phyloP scores from a whole-genome alignment of 2,888 invertebrate genomes.

The Yponomeuta plumbellus region DNA sequence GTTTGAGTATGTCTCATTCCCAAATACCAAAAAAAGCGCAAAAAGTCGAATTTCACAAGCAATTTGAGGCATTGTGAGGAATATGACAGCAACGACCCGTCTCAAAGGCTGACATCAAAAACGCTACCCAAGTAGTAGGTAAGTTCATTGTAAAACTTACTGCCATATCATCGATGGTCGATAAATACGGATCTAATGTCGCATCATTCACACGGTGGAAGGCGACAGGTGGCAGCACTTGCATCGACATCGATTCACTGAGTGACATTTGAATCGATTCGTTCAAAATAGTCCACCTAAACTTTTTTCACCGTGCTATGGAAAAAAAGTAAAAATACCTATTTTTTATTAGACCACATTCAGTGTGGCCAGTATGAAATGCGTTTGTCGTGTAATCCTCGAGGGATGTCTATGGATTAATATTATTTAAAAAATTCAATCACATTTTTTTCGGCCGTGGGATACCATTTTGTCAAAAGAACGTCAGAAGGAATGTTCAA shows the following conservation, averaged over 20 bases:
- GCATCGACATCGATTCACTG: constrained; percentile 35
- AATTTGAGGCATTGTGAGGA: not conserved
- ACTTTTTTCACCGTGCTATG: constrained; percentile 12
- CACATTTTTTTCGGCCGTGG: constrained; percentile 57
- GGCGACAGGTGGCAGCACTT: constrained; percentile 60
- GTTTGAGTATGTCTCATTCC: not conserved
- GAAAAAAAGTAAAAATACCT: constrained; percentile 34
- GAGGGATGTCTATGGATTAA: constrained; percentile 60
- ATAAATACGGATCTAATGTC: constrained; percentile 47
- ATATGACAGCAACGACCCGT: constrained; percentile 32
- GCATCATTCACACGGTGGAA: constrained; percentile 50
- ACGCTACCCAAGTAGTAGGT: constrained; percentile 40
- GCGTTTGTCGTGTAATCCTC: constrained; percentile 75
- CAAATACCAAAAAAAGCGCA: not conserved
- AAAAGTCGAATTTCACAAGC: constrained; percentile 11
- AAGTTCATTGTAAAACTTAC: constrained; percentile 51
- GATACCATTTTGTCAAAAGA: constrained; percentile 27
- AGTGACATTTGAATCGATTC: constrained; percentile 12
- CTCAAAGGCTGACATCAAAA: constrained; percentile 37
- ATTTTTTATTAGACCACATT: constrained; percentile 40
- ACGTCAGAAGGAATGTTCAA: constrained; percentile 1
- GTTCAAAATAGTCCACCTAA: constrained; percentile 10
- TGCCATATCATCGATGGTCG: constrained; percentile 67
- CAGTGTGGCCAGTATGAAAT: constrained; percentile 71
- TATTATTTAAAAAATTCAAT: constrained; percentile 42